Conservation (phyloP, 2,888 invertebrate species). For the Drosophila subquinaria region DNA sequence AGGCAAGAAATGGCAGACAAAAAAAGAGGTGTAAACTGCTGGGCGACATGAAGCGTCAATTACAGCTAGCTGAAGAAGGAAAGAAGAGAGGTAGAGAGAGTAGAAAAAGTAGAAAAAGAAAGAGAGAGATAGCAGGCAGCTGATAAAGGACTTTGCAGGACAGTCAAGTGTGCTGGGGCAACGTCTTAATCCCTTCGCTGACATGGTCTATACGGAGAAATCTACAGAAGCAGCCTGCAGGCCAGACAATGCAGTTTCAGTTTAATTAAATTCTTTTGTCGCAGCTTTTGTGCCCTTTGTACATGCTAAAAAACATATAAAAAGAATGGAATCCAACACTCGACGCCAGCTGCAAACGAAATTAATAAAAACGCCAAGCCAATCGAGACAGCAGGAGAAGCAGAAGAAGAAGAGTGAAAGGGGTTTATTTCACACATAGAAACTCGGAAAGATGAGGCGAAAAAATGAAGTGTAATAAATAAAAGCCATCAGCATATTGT, state of each 20-base stretch:
- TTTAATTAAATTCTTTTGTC: constrained; percentile 79
- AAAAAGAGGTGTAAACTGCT: constrained; percentile 12
- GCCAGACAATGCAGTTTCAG: constrained; percentile 60
- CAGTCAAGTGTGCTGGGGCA: constrained; percentile 34
- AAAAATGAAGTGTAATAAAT: constrained; percentile 3
- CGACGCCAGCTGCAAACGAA: constrained; percentile 54
- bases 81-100: neutral
- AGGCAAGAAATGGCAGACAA: constrained; percentile 1
- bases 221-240: neutral
- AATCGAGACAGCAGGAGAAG: constrained; percentile 33
- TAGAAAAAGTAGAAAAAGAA: neutral
- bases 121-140: constrained; percentile 3
- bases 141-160: constrained; percentile 40
- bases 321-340: constrained; percentile 44
- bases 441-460: neutral
- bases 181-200: constrained; percentile 71
- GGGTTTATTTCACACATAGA: constrained; percentile 27
- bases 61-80: constrained; percentile 18
- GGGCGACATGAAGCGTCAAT: constrained; percentile 38
- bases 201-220: constrained; percentile 32
- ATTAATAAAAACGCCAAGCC: constrained; percentile 68
- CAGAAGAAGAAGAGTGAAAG: neutral
- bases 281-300: constrained; percentile 50
- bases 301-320: constrained; percentile 55
- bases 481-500: neutral